Conservation (phyloP, 2,113 vertebrate genomes). For the Meleagris gallopavo region DNA sequence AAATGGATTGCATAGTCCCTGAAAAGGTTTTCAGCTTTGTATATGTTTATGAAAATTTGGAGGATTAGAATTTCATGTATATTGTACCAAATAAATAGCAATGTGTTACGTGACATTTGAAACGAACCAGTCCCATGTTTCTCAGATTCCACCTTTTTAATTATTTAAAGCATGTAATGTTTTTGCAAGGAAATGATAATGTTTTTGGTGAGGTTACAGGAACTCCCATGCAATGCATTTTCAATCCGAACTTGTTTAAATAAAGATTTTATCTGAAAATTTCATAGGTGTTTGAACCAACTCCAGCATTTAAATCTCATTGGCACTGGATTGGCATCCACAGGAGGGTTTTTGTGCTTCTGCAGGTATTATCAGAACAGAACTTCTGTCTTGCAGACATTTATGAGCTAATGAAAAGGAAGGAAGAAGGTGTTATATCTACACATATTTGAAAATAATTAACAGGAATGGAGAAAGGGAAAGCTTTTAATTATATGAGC, state of each 20-base stretch:
- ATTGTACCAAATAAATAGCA: not conserved
- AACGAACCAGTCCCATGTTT: not conserved
- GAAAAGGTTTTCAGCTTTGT: not conserved
- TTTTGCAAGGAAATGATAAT: conserved; percentile 53
- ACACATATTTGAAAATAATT: conserved; percentile 49
- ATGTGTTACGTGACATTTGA: not conserved
- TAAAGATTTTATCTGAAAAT: conserved; percentile 59
- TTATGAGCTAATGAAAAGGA: conserved; percentile 52
- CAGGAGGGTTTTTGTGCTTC: conserved; percentile 32
- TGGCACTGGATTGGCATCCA: conserved; percentile 36
- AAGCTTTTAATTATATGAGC: not conserved
- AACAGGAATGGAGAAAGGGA: conserved; percentile 3
- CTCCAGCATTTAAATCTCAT: conserved; percentile 58
- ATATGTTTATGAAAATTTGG: not conserved
- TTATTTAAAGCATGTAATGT: not conserved
- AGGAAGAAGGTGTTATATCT: conserved; percentile 45
- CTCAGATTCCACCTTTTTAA: not conserved
- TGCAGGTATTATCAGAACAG: conserved; percentile 67
- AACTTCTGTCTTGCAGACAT: conserved; percentile 59
- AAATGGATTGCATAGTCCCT: not conserved
- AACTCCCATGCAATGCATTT: conserved; percentile 49
- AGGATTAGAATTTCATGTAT: not conserved
- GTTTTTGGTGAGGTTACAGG: conserved; percentile 45
- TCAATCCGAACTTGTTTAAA: conserved; percentile 53
- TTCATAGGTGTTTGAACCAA: conserved; percentile 60